Conservation (phyloP, 2,113 vertebrate genomes). For the Pseudolaguvia tuberculata region DNA sequence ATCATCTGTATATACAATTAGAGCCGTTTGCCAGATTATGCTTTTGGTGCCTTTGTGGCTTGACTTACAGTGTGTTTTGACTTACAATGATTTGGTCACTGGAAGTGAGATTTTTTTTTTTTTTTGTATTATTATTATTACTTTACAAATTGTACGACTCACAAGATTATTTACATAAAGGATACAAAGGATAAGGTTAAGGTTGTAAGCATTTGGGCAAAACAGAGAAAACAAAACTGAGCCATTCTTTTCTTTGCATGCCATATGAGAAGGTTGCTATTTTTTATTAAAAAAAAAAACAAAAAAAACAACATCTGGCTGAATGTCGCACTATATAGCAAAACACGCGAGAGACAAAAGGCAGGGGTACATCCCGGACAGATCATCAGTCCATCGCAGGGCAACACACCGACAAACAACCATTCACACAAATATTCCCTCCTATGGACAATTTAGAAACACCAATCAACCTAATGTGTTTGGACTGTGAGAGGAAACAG, state of each 20-base stretch:
- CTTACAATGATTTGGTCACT: neutral
- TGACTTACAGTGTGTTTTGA: neutral
- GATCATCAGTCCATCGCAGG: too few species aligned
- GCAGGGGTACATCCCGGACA: too few species aligned
- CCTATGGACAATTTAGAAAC: too few species aligned
- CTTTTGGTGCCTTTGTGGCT: neutral
- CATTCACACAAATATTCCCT: too few species aligned
- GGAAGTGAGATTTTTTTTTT: neutral
- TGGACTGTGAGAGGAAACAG: too few species aligned
- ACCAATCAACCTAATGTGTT: too few species aligned
- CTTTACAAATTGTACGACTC: neutral
- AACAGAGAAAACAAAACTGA: neutral
- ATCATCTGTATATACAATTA: conserved; percentile 5
- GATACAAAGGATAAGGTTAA: neutral
- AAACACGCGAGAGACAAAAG: too few species aligned
- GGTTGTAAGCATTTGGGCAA: neutral
- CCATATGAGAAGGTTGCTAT: neutral
- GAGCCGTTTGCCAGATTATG: neutral
- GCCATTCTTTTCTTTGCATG: neutral
- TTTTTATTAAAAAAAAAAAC: neutral
- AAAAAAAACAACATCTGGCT: too few species aligned
- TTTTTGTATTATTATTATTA: too few species aligned
- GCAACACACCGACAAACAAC: too few species aligned
- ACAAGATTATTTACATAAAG: conserved; percentile 3
- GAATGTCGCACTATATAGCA: too few species aligned